Evolutionary conservation across 1,140 invertebrate species (phyloP).

Genomic region (Drosophila bifasciata): DNA sequence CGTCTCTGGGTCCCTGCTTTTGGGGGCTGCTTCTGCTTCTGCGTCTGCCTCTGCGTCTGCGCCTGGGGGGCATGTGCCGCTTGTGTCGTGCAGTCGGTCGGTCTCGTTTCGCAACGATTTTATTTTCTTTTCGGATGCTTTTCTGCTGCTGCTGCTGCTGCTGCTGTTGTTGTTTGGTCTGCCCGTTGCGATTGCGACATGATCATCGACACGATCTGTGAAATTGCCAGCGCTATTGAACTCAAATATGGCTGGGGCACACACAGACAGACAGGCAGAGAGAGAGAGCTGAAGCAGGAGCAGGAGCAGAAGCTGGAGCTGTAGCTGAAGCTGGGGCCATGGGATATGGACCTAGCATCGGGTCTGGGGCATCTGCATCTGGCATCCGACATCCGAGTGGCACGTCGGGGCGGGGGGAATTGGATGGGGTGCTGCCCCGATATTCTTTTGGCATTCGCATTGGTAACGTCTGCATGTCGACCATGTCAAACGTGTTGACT

Average conservation of each 20-base stretch:
- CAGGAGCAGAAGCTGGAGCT: neutral
- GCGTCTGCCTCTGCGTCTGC: constrained; percentile 11
- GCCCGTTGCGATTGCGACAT: constrained; percentile 70
- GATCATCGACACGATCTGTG: constrained; percentile 80
- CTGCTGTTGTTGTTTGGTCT: constrained; percentile 1
- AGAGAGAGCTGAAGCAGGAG: neutral
- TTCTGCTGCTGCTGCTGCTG: constrained; percentile 25
- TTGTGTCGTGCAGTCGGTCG: constrained; percentile 60
- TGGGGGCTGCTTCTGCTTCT: no score
- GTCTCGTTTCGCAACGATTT: constrained; percentile 65
- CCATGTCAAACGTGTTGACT: constrained; percentile 81
- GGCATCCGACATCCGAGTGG: neutral
- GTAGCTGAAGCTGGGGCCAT: constrained; percentile 6
- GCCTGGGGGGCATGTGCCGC: constrained; percentile 62
- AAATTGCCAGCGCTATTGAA: constrained; percentile 73
- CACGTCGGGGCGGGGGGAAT: no score
- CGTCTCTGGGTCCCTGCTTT: constrained; percentile 3
- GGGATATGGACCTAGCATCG: constrained; percentile 26
- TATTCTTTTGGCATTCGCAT: constrained; percentile 59
- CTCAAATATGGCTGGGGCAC: constrained; percentile 62
- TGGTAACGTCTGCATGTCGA: constrained; percentile 77
- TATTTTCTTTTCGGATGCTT: constrained; percentile 10
- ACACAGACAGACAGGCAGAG: constrained; percentile 15
- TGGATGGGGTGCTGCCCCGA: neutral
- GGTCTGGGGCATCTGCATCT: constrained; percentile 27